Evolutionary conservation across 2,113 vertebrate genomes (phyloP), one percentile per base, ranked within the genome.

Genomic region (Gymnorhina tibicen): DNA sequence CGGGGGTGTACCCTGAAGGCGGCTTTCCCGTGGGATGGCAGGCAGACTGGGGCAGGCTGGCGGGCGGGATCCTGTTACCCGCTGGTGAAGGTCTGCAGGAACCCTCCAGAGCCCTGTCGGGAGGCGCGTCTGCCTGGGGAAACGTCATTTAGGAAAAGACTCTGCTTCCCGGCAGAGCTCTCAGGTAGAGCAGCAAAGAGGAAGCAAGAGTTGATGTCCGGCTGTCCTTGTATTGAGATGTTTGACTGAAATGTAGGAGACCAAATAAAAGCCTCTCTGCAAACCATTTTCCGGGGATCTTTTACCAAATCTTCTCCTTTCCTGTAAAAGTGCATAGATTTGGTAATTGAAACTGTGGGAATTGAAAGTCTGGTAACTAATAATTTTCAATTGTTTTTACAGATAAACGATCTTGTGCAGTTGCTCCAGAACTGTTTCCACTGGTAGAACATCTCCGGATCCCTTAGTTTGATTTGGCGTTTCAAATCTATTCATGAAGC

Each of bases 351-450:
- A 82, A 26, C 59, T 47, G 14, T 6, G 59, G 55, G 30, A 88
- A 5, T 42, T n/a, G 16, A 28, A 88, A 44, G 22, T 62, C 58
- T 60, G 5, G 11, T 78, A 44, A 82, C 79, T 85, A 55, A 96
- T 91, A 37, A 35, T 56, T 94, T 94, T 82, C 4, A 30, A 74
- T 89, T 93, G 37, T 75, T 49, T 93, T 85, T 89, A 42, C 93
- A 98, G 96, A 60, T 68, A 10, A 63, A 8, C 13, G 39, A 24
- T 30, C 15, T 35, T 27, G 42, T 3, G 10, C 56, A 41, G 7
- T 85, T 84, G 91, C 35, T 82, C 26, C 66, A 13, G 35, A 42
- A 50, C 68, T 59, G 4, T 90, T 94, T 93, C 30, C 70, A 11
- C 35, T 16, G 13, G 11, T 42, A 63, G 59, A 85, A 92, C 73